A percentile compares a stretch with the other conserved stretches of the same genome.
These are phyloP conservation scores for Chaetodon auriga DNA, from an alignment of 2,113 vertebrate species.

Conservation along the genomic window DNA sequence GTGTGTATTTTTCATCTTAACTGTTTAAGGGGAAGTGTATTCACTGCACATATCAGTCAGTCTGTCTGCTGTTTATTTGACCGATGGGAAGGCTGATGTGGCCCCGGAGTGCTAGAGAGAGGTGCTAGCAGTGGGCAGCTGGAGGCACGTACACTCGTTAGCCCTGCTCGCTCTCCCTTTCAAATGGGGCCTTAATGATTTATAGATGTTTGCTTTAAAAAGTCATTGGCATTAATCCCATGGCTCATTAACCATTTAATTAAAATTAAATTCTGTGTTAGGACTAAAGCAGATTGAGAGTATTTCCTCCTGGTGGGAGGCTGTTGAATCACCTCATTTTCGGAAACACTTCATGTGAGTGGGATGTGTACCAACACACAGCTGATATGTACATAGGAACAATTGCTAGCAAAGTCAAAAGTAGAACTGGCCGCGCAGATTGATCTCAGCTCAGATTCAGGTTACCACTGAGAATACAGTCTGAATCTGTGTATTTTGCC, in stretches of 20 bases:
- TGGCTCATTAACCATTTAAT: conserved; percentile 90
- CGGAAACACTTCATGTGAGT: conserved; percentile 68
- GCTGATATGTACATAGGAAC: conserved; percentile 58
- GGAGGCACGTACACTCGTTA: conserved; percentile 76
- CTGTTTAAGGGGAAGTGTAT: conserved; percentile 13
- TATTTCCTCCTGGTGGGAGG: conserved; percentile 82
- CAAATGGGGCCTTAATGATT: conserved; percentile 86
- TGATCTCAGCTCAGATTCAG: conserved; percentile 28
- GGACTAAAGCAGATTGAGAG: conserved; percentile 86
- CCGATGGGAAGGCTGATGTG: conserved; percentile 46
- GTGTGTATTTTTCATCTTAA: neutral
- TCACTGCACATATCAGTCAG: conserved; percentile 37
- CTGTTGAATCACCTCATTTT: conserved; percentile 82
- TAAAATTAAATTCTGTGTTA: conserved; percentile 88
- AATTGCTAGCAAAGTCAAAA: conserved; percentile 22
- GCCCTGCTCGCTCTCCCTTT: conserved; percentile 74
- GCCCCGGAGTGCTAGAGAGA: conserved; percentile 10
- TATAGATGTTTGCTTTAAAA: conserved; percentile 90
- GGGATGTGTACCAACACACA: conserved; percentile 61
- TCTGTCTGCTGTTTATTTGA: conserved; percentile 41
- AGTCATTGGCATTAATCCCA: conserved; percentile 90
- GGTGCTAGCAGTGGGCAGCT: conserved; percentile 63
- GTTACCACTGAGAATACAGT: neutral
- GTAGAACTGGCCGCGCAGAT: neutral
- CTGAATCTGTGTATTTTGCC: neutral